These are phyloP conservation scores for Anhinga anhinga DNA, from an alignment of 2,113 vertebrate genomes.

Conservation along the genomic window DNA sequence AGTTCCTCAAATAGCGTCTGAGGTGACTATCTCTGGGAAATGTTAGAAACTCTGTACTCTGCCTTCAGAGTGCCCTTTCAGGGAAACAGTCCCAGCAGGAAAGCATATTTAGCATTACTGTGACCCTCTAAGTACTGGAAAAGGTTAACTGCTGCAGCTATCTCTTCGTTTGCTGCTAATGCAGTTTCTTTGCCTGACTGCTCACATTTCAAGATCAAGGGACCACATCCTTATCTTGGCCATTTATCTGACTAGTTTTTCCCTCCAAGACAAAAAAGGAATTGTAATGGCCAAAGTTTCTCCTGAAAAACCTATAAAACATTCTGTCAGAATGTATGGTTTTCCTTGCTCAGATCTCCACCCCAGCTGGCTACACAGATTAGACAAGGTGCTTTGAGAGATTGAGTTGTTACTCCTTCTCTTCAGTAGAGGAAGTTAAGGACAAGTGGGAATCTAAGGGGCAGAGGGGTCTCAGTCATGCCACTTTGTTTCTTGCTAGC, in stretches of 20 bases:
- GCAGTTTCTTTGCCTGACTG: slow-evolving; percentile 25
- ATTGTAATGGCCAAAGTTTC: not conserved
- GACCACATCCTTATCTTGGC: not conserved
- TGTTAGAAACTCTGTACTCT: not conserved
- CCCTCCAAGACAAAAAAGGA: not conserved
- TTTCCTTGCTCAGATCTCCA: not conserved
- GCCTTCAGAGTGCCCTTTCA: not conserved
- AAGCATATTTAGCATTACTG: not conserved
- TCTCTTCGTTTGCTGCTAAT: not conserved
- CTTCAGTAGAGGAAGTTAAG: not conserved
- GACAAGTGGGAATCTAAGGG: not conserved
- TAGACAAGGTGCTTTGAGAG: not conserved
- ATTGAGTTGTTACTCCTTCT: not conserved
- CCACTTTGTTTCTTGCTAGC: not conserved
- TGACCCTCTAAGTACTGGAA: not conserved
- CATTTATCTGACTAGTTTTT: not conserved
- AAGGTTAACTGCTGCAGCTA: not conserved
- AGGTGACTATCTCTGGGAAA: not conserved
- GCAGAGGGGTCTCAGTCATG: not conserved
- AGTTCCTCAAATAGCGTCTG: not conserved
- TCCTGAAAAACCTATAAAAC: not conserved
- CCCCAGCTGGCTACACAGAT: not conserved
- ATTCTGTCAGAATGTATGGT: not conserved
- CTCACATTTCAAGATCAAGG: slow-evolving; percentile 1
- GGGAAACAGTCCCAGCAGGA: not conserved